phyloP scores from a whole-genome alignment of 1,140 invertebrate genomes.

The Proales similis region DNA sequence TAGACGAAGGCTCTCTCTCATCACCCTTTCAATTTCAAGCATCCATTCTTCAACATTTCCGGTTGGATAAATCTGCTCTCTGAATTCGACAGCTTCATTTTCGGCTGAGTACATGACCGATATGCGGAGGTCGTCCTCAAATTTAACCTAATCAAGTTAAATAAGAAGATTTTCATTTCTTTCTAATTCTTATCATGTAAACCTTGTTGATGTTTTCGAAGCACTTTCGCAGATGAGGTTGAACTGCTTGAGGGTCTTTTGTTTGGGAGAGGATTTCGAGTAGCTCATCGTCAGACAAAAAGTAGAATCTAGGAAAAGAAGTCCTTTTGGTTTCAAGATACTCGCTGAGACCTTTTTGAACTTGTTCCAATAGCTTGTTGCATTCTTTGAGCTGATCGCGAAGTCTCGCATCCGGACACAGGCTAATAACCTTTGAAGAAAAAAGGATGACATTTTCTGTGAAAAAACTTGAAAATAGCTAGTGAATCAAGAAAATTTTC shows the following conservation, averaged over 20 bases:
- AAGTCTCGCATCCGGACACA: conserved; percentile 55
- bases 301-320: conserved; percentile 62
- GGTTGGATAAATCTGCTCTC: conserved; percentile 49
- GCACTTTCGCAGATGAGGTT: conserved; percentile 70
- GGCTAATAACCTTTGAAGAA: conserved; percentile 48
- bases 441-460: too few species aligned
- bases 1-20: conserved; percentile 50
- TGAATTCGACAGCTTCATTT: conserved; percentile 52
- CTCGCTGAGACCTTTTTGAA: conserved; percentile 65
- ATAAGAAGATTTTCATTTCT: background rate
- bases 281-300: conserved; percentile 58
- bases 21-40: conserved; percentile 50
- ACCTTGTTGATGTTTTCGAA: conserved; percentile 69
- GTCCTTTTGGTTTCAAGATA: conserved; percentile 76
- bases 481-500: background rate
- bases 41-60: conserved; percentile 56
- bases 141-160: conserved; percentile 45
- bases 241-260: conserved; percentile 69
- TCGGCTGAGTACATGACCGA: conserved; percentile 53
- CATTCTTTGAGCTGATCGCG: conserved; percentile 64
- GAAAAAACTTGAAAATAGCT: background rate
- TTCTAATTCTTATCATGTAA: conserved; percentile 42
- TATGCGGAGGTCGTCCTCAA: conserved; percentile 54
- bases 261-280: conserved; percentile 72
- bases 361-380: conserved; percentile 61